Evolutionary conservation across 1,140 invertebrate species (phyloP), one percentile per base, ranked within the genome.

Genomic region (Archivesica marissinica): DNA sequence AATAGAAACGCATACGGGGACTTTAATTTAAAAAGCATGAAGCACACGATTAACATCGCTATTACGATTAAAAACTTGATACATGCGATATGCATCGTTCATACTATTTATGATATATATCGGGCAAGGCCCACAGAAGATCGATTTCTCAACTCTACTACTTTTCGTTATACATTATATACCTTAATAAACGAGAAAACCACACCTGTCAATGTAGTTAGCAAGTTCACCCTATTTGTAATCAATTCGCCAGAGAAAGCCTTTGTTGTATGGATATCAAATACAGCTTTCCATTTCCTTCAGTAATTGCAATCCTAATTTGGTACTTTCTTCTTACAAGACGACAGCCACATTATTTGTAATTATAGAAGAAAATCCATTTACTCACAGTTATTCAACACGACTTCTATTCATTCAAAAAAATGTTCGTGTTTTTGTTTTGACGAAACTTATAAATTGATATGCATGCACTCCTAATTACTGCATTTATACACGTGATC

Each of bases 81-180:
- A n/a, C n/a, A n/a, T n/a, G n/a, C n/a, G n/a, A n/a, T n/a, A 76
- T 56, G 23, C 28, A 35, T 13, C 2, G 11, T 33, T 23, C n/a
- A 52, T 56, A 1, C 50, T 30, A 25, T 75, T 68, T 39, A n/a
- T 68, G 33, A 47, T 72, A 50, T 25, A 72, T 25, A 72, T 50
- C 44, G 39, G 23, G 25, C 38, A 72, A 50, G 38, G 39, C n/a
- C 38, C 4, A 4, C 25, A 47, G 6, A 13, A 23, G 25, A 75
- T 75, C 72, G 72, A 75, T 75, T 75, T 75, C 72, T 54, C 15
- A 52, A 75, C 56, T 89, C 23, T 95, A 15, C 96, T 33, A 95
- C 54, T 96, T 96, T 94, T 97, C 96, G 88, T 96, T 96, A 94
- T 97, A 98, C 85, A 97, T 52, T 68, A n/a, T 15, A 64, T 70